Percentiles rank a stretch among this genome's conserved stretches.
Evolutionary conservation across 2,113 vertebrate genomes (phyloP).

Genomic region (Regulus satrapa): DNA sequence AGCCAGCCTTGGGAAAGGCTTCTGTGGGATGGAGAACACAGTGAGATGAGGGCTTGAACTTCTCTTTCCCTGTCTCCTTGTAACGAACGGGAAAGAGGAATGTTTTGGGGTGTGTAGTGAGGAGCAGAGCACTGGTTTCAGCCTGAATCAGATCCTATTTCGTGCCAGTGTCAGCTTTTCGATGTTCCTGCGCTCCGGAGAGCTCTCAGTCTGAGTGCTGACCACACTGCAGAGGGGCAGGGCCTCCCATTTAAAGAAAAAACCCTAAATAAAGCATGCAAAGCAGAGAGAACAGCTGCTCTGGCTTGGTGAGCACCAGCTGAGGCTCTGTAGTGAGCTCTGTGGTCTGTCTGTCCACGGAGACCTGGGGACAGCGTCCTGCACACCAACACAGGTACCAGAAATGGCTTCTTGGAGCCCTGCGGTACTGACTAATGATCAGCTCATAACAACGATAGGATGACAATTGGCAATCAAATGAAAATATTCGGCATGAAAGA

Average conservation of each 20-base stretch:
- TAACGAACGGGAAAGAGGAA: not conserved
- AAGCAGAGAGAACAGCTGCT: not conserved
- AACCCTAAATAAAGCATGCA: not conserved
- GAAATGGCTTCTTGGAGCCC: not conserved
- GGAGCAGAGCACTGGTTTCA: not conserved
- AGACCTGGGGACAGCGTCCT: not conserved
- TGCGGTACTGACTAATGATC: not conserved
- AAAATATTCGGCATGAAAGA: not conserved
- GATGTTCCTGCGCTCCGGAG: not conserved
- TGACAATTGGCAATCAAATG: not conserved
- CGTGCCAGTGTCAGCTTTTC: not conserved
- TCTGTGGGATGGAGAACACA: not conserved
- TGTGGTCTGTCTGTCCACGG: not conserved
- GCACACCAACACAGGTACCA: not conserved
- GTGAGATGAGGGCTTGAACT: not conserved
- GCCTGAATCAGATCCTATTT: not conserved
- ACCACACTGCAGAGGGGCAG: not conserved
- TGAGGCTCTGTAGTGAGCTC: not conserved
- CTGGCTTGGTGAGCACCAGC: not conserved
- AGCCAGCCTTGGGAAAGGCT: not conserved
- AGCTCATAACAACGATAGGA: not conserved
- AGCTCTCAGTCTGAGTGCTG: no score
- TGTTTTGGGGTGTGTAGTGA: not conserved
- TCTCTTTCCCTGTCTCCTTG: not conserved
- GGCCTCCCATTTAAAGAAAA: not conserved